A percentile compares a stretch with the other conserved stretches of the same genome.
Conservation (phyloP, 2,888 invertebrate species). For the Lepas anatifera region DNA sequence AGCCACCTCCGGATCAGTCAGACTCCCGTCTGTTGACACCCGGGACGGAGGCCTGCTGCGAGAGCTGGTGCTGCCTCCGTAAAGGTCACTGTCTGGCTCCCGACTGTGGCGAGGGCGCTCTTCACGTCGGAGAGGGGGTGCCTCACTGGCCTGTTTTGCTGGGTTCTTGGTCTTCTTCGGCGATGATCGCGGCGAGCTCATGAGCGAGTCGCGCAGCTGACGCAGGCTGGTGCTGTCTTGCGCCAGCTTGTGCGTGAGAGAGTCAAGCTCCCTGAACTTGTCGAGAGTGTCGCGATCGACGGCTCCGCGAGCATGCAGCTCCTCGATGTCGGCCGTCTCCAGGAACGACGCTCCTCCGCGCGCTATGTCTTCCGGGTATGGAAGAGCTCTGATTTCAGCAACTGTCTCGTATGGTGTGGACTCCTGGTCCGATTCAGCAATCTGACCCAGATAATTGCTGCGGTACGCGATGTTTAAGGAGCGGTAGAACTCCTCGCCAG, state of each 20-base stretch:
- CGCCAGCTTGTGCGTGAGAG: slow-evolving; percentile 58
- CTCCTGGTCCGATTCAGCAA: slow-evolving; percentile 24
- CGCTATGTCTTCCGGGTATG: slow-evolving; percentile 15
- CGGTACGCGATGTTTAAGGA: slow-evolving; percentile 77
- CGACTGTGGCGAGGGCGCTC: slow-evolving; percentile 12
- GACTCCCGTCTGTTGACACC: slow-evolving; percentile 3
- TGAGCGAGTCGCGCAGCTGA: slow-evolving; percentile 55
- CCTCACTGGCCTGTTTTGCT: neutral
- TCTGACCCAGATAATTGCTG: slow-evolving; percentile 37
- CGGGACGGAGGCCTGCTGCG: slow-evolving; percentile 13
- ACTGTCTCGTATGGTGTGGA: neutral
- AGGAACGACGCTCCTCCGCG: slow-evolving; percentile 14
- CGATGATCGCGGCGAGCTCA: slow-evolving; percentile 49
- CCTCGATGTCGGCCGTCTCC: slow-evolving; percentile 9
- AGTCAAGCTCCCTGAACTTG: slow-evolving; percentile 64
- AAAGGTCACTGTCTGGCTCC: neutral
- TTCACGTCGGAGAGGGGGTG: neutral
- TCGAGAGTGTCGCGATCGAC: slow-evolving; percentile 64
- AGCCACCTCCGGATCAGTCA: slow-evolving; percentile 19
- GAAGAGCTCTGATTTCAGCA: too few species aligned
- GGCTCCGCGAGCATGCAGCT: slow-evolving; percentile 58
- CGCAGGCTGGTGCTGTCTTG: slow-evolving; percentile 65
- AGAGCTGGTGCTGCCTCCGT: slow-evolving; percentile 10
- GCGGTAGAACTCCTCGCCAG: slow-evolving; percentile 76
- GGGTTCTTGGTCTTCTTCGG: neutral